Evolutionary conservation across 2,888 invertebrate species (phyloP), one percentile per base, ranked within the genome.

Genomic region (Elaeidobius kamerunicus): DNA sequence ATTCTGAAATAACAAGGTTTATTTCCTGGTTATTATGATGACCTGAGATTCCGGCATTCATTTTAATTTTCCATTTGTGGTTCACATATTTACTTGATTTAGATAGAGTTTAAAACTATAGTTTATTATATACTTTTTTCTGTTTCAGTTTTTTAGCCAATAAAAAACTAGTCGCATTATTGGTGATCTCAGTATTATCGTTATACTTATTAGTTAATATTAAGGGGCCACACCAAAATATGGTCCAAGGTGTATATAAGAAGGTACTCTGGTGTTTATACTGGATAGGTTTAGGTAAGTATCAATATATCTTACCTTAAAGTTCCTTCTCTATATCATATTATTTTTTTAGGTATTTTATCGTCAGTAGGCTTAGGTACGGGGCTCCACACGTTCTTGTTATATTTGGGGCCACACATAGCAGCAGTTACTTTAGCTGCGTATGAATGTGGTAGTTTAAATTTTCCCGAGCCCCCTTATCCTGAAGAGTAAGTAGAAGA

Each of bases 341-440:
- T 48, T n/a, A n/a, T 18, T 46, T 53, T 66, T 67, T 47, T 54
- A 71, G 99, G 99, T 12, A 88, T 99, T 30, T 81, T 98, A 61
- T 98, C 97, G 32, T 97, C 97, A 0, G 95, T 99, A 49, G 99
- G 99, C 0, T 81, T 99, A 45, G 99, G 99, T 32, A 97, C 98
- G 0, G 99, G 99, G 1, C 81, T 99, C 47, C 99, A 99, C 74
- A 99, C 99, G 55, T 99, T 99, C 79, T 81, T 99, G 44, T 79
- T 99, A 56, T 99, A 99, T 75, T 77, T 99, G 69, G 99, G 99
- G n/a, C 99, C 99, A 20, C 97, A 98, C 71, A 99, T 99, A 76
- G 98, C 98, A 52, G 83, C 91, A 51, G 99, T 99, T 35, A 99
- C 99, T 2, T 78, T 99, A 68, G 99, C 99, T 12, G 99, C 96